Evolutionary conservation across 1,140 invertebrate species (phyloP), one percentile per base, ranked within the genome.

Genomic region (Aplysia californica): DNA sequence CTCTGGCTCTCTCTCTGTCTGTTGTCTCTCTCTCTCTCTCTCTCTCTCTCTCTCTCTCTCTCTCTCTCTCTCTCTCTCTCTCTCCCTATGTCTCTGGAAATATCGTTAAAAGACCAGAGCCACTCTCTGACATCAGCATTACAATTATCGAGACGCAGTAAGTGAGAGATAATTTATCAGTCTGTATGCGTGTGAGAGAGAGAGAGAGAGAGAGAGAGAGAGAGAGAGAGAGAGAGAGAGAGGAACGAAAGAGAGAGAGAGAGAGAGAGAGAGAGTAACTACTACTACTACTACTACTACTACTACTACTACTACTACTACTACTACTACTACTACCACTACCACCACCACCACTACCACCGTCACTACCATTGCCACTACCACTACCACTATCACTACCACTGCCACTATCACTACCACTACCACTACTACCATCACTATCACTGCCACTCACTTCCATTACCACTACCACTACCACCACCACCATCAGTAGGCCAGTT

Each of bases 391-490:
- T n/a, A n/a, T 61, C 29, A 61, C 29, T 26, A 61, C 26, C 26
- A 61, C 29, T 61, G 29, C 26, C 6, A 61, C 26, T 18, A 61
- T 61, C 29, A 61, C 26, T 61, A 10, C 26, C 26, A 61, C 26
- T 61, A 61, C 26, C 6, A 26, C 26, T 61, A 61, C 26, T 61
- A 61, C 29, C 26, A 61, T 6, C 6, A 61, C 58, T 6, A 61
- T 61, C 26, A 61, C 58, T 61, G 10, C 26, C 58, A 61, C 58
- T 10, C 58, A 10, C 6, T 61, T 6, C 58, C n/a, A 66, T 76
- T 66, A 66, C 78, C 78, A 3, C 80, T 41, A 26, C 70, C 75
- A 1, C 77, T 50, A 20, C 81, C 64, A 73, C 80, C 80, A 29
- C 61, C 79, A 0, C 66, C 26, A 64, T 64, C 59, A 64, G 15